Percentiles rank a stretch among this genome's conserved stretches.
Evolutionary conservation across 2,888 invertebrate genomes (phyloP).

Genomic region (Drosophila kambysellisi): DNA sequence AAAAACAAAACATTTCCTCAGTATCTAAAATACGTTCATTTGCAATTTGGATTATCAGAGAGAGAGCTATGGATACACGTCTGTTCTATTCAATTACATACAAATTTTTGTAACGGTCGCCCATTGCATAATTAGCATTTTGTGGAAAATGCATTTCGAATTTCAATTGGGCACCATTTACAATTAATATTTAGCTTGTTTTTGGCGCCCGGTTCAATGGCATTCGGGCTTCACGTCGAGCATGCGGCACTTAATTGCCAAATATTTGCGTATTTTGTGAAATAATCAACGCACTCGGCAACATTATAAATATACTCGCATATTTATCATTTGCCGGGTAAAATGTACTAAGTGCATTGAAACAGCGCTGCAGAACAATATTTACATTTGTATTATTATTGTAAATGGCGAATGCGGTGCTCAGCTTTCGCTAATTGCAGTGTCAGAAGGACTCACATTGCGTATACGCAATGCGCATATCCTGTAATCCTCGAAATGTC

Average conservation of each 20-base stretch:
- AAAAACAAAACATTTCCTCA: not conserved
- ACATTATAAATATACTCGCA: constrained; percentile 39
- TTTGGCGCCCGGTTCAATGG: constrained; percentile 15
- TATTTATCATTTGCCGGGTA: constrained; percentile 26
- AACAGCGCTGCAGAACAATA: constrained; percentile 13
- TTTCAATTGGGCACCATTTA: constrained; percentile 38
- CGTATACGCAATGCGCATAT: constrained; percentile 54
- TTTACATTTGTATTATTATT: constrained; percentile 46
- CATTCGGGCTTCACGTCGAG: constrained; percentile 19
- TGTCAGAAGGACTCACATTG: constrained; percentile 23
- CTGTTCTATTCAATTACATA: constrained; percentile 60
- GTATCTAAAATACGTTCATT: constrained; percentile 19
- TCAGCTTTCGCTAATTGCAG: constrained; percentile 64
- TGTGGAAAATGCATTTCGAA: constrained; percentile 31
- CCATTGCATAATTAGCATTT: constrained; percentile 49
- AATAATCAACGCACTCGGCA: constrained; percentile 52
- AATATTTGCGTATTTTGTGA: constrained; percentile 60
- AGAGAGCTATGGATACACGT: not conserved
- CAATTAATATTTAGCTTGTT: constrained; percentile 46
- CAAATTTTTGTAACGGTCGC: constrained; percentile 20
- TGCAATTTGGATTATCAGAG: constrained; percentile 21
- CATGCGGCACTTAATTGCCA: constrained; percentile 60
- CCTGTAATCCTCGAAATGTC: not conserved
- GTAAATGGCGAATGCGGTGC: constrained; percentile 52
- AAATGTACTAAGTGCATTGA: constrained; percentile 11